A percentile compares a stretch with the other conserved stretches of the same genome.
phyloP scores from a whole-genome alignment of 2,113 vertebrate species.

The Tympanuchus pallidicinctus region DNA sequence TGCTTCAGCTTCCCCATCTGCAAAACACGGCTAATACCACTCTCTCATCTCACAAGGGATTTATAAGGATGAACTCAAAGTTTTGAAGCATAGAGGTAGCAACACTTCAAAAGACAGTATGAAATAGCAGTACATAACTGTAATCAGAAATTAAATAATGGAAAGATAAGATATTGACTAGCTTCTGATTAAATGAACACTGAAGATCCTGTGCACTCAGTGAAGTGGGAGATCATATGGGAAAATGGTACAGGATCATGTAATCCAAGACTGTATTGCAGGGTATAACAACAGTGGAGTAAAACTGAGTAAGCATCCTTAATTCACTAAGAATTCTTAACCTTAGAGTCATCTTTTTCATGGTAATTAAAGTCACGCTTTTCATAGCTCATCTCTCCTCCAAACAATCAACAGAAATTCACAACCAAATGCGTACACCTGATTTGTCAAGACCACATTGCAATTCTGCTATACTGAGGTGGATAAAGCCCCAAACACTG shows the following conservation, averaged over 20 bases:
- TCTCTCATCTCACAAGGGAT: constrained; percentile 9
- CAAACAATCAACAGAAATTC: background rate
- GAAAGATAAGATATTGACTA: background rate
- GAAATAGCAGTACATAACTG: background rate
- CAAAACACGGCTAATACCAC: constrained; percentile 35
- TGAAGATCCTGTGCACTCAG: background rate
- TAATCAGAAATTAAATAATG: background rate
- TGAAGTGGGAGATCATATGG: background rate
- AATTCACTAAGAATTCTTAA: background rate
- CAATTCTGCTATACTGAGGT: background rate
- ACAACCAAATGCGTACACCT: background rate
- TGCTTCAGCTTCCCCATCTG: background rate
- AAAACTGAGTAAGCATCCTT: background rate
- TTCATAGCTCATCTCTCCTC: background rate
- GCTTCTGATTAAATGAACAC: background rate
- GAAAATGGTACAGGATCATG: background rate
- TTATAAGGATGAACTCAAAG: constrained; percentile 8
- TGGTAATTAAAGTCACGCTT: background rate
- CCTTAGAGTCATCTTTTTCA: background rate
- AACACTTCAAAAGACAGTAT: background rate
- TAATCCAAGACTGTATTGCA: background rate
- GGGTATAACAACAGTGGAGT: background rate
- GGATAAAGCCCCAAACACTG: background rate
- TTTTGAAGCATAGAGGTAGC: background rate
- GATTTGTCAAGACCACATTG: background rate